Evolutionary conservation across 2,113 vertebrate genomes (phyloP).

Genomic region (cat (Felis catus)): F.catus_Fca126_mat1.0 CM031423.1:48087001-48087500

Average conservation of each 20-base stretch:
- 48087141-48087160: constrained; percentile 55
- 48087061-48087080: constrained; percentile 31
- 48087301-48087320: constrained; percentile 83
- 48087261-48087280: constrained; percentile 74
- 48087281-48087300: constrained; percentile 81
- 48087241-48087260: constrained; percentile 59
- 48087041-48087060: constrained; percentile 53
- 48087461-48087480: constrained; percentile 82
- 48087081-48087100: constrained; percentile 51
- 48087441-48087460: constrained; percentile 85
- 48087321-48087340: constrained; percentile 74
- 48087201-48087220: constrained; percentile 75
- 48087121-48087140: constrained; percentile 49
- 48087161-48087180: constrained; percentile 64
- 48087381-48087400: constrained; percentile 80
- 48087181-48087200: constrained; percentile 78
- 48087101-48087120: constrained; percentile 57
- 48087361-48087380: constrained; percentile 82
- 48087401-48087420: constrained; percentile 74
- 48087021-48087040: constrained; percentile 56
- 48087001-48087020: background rate
- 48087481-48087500: constrained; percentile 80
- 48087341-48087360: constrained; percentile 80
- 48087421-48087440: constrained; percentile 80
- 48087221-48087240: constrained; percentile 79